These are phyloP conservation scores for Colius striatus DNA, from an alignment of 2,113 vertebrate species.

Conservation along the genomic window DNA sequence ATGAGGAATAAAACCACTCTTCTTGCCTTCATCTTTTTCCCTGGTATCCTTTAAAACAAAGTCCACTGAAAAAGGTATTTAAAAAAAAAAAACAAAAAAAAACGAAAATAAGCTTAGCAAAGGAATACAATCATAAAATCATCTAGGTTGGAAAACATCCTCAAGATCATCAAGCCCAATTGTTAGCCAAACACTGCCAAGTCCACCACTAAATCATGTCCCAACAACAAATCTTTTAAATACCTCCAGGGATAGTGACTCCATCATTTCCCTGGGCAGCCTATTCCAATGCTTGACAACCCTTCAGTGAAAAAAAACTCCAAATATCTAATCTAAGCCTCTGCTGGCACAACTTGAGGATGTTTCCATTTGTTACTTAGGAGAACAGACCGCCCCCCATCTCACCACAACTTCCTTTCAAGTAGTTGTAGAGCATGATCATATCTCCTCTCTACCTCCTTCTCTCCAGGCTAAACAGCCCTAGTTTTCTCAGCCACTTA, in stretches of 20 bases:
- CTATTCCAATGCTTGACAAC: not conserved
- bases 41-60: conserved; percentile 82
- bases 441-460: not conserved
- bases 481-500: not conserved
- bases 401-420: not conserved
- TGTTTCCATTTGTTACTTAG: not conserved
- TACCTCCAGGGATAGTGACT: not conserved
- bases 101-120: not conserved
- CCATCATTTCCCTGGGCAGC: not conserved
- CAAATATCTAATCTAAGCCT: not conserved
- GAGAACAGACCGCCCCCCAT: fast-evolving
- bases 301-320: not conserved
- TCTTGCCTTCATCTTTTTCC: conserved; percentile 72
- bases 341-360: not conserved
- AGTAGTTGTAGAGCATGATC: not conserved
- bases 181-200: not conserved
- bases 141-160: not conserved
- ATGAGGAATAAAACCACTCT: conserved; percentile 72
- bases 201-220: not conserved
- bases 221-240: not conserved
- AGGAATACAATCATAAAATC: not conserved
- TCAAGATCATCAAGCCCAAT: not conserved
- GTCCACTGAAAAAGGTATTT: conserved; percentile 79
- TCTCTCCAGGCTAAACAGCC: not conserved
- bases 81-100: not conserved